Percentiles rank a stretch among this genome's conserved stretches.
Evolutionary conservation across 23 tunicate genomes (phyloP).

Genomic region (Ascidia mentula): DNA sequence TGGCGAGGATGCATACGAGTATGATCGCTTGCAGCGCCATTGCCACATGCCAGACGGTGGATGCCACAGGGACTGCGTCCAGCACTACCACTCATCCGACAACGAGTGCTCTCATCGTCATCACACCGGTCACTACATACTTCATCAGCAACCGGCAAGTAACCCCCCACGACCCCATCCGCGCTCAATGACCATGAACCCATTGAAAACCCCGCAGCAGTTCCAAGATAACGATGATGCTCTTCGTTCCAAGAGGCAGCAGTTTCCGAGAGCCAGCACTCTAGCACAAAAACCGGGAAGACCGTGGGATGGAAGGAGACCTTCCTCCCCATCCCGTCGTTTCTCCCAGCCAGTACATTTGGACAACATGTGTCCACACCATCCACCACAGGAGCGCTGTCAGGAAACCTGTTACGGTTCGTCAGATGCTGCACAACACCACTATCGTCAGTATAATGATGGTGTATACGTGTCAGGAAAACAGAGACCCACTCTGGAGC

Average conservation of each 20-base stretch:
- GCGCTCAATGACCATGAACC: constrained; percentile 49
- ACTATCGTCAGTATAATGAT: constrained; percentile 17
- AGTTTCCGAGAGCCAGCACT: constrained; percentile 40
- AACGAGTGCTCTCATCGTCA: constrained; percentile 34
- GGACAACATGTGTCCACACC: constrained; percentile 13
- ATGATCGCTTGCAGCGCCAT: constrained; percentile 80
- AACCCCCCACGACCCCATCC: constrained; percentile 27
- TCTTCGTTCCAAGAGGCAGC: background rate
- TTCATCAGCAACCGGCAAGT: background rate
- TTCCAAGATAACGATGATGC: constrained; percentile 14
- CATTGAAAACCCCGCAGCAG: constrained; percentile 6
- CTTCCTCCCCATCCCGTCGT: constrained; percentile 17
- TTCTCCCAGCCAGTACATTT: constrained; percentile 24
- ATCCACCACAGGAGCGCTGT: constrained; percentile 16
- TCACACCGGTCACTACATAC: constrained; percentile 20
- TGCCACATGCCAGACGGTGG: constrained; percentile 36
- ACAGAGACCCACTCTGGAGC: constrained; percentile 1
- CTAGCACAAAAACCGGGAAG: constrained; percentile 18
- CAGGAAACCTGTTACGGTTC: background rate
- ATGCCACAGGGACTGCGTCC: background rate
- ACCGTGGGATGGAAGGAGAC: constrained; percentile 22
- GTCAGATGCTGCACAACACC: background rate
- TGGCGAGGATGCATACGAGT: constrained; percentile 46
- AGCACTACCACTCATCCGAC: constrained; percentile 16
- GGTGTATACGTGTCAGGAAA: background rate